These are phyloP conservation scores for Corythornis cristatus DNA, from an alignment of 2,113 vertebrate genomes.

Conservation along the genomic window DNA sequence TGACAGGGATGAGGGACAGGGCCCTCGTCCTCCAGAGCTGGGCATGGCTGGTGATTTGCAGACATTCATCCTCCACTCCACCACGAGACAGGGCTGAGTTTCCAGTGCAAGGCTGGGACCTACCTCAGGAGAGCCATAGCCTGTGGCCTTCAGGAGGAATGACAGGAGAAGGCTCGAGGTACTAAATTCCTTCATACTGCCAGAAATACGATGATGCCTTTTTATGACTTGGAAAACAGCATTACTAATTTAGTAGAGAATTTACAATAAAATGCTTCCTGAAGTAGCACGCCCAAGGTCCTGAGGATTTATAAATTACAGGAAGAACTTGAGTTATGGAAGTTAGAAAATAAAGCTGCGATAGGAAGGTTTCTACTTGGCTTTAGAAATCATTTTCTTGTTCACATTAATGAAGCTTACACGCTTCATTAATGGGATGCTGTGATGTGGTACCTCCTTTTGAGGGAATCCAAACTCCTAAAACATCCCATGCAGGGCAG, in stretches of 20 bases:
- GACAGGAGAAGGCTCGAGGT: background rate
- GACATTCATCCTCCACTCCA: background rate
- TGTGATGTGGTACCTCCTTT: background rate
- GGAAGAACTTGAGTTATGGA: slow-evolving; percentile 38
- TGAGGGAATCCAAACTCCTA: background rate
- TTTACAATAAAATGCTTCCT: slow-evolving; percentile 24
- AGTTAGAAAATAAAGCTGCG: slow-evolving; percentile 29
- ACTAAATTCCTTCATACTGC: background rate
- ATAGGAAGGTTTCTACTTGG: background rate
- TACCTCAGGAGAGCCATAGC: background rate
- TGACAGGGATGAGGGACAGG: background rate
- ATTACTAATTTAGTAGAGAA: slow-evolving; percentile 52
- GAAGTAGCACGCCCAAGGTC: slow-evolving; percentile 12
- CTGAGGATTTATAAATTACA: slow-evolving; percentile 47
- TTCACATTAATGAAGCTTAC: background rate
- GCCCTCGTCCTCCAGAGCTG: background rate
- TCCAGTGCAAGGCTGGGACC: background rate
- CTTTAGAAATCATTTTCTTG: background rate
- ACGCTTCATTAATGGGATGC: background rate
- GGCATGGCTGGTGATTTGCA: fast-evolving
- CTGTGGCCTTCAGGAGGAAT: background rate
- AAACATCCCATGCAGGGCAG: background rate
- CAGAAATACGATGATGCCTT: background rate
- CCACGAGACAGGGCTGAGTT: background rate
- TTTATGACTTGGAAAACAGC: slow-evolving; percentile 46